Base-by-base conservation (phyloP, 1,140 invertebrate genomes). In the Ceratina japonica region DNA sequence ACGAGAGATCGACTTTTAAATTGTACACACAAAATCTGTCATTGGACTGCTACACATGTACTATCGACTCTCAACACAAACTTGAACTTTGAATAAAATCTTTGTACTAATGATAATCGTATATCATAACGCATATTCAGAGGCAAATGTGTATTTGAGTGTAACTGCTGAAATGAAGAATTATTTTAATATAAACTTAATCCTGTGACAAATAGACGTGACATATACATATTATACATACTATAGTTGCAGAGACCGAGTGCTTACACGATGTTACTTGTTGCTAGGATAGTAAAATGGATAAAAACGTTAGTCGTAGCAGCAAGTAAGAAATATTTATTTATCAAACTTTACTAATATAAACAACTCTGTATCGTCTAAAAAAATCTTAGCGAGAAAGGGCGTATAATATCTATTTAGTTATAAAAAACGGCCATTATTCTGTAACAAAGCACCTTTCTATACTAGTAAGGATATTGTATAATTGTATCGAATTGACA, bases 141-240 rank as follows among this genome's bases (percentile, higher is more conserved):
- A 56, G 54, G 58, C 74, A 62, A 82, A 82, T 54, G 63, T 86
- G 76, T 78, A 86, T 37, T 72, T 83, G 75, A 51, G 68, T 80
- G 62, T 81, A 85, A 80, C 44, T 79, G 65, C 64, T 85, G 56
- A 63, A 80, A 81, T 52, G 70, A 78, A 86, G 56, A 84, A 82
- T 86, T 86, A 86, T 87, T 87, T 87, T 87, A 44, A 85, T 86
- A 86, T 87, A 85, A 78, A 79, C 72, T 85, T 72, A 82, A 82
- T 71, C 74, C 61, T 83, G 68, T 83, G 83, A 87, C 80, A 87
- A 87, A 87, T 87, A 85, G 85, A 83, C 74, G 63, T 84, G 68
- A 81, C 77, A 64, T 85, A 75, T 72, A 66, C 80, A 87, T 59
- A 44, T 68, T 83, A 75, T 72, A 66, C 80, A 87, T 59, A 44